Conservation (phyloP, 2,888 invertebrate species). For the Nemoura dubitans region DNA sequence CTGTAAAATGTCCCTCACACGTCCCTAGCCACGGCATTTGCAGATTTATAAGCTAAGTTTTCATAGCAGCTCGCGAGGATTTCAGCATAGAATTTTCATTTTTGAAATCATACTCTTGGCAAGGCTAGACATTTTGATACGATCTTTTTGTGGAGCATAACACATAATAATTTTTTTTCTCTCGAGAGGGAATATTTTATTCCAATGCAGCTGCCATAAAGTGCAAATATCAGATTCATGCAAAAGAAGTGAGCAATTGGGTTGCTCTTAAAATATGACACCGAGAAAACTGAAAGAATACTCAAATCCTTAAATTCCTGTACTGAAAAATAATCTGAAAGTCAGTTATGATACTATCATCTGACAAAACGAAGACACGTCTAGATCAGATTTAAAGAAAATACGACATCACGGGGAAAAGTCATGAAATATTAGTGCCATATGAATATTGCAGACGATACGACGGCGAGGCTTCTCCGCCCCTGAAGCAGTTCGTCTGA, state of each 20-base stretch:
- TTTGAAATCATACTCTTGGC: too few species aligned
- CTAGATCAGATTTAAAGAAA: background rate
- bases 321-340: background rate
- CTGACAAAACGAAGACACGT: background rate
- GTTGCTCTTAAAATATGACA: background rate
- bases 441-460: background rate
- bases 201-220: background rate
- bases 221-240: conserved; percentile 4
- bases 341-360: background rate
- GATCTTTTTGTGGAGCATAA: background rate
- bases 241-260: background rate
- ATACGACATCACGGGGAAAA: background rate
- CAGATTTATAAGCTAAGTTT: too few species aligned
- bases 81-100: too few species aligned
- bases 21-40: too few species aligned
- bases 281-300: background rate
- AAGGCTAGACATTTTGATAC: background rate
- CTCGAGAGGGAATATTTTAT: background rate
- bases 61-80: too few species aligned
- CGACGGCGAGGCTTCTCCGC: background rate
- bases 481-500: background rate
- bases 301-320: background rate
- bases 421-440: background rate
- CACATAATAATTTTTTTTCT: background rate
- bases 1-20: too few species aligned